Base-by-base conservation (phyloP, 2,888 invertebrate genomes). In the Rambutsinella grinnellia region DNA sequence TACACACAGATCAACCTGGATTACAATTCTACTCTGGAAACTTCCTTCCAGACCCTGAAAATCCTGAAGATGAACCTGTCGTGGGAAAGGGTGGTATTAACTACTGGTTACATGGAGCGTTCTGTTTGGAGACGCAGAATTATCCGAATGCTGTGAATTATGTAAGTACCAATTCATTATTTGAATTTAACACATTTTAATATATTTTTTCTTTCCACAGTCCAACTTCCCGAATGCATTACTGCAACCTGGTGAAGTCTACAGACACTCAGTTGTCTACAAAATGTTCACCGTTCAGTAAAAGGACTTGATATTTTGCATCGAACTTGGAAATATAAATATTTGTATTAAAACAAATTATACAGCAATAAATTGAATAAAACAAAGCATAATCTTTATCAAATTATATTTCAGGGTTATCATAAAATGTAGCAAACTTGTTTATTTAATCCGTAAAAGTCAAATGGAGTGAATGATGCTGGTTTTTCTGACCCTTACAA, bases 71-170 rank as follows among this genome's bases (percentile, higher is more conserved):
- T 8, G 81, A 85, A 21, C 85, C 91, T 0, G 86, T 93, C 28
- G 78, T 85, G 8, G 96, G 96, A 0, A 96, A 95, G 86, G 87
- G 88, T 5, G 92, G 92, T 0, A 89, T 90, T 0, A 84, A 85
- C 15, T 96, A 96, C 85, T 90, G 88, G 69, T 92, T 91, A 80
- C 94, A 94, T 84, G 93, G 93, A 0, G 93, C 93, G 1, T 91
- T 97, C 85, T 96, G 95, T 85, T 87, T 97, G 65, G 96, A 97
- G 88, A 94, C 97, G 0, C 97, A 97, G 87, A 94, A 94, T 85
- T 97, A 92, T 88, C 97, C 97, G 0, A 94, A 98, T 87, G 94
- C 96, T 13, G 89, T 94, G 0, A 94, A 96, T 87, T 92, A 94
- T 86, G 93, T 93, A 87, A 90, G 90, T 24, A 8, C 27, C 19